phyloP scores from a whole-genome alignment of 2,113 vertebrate genomes.

The Dicentrarchus labrax region DNA sequence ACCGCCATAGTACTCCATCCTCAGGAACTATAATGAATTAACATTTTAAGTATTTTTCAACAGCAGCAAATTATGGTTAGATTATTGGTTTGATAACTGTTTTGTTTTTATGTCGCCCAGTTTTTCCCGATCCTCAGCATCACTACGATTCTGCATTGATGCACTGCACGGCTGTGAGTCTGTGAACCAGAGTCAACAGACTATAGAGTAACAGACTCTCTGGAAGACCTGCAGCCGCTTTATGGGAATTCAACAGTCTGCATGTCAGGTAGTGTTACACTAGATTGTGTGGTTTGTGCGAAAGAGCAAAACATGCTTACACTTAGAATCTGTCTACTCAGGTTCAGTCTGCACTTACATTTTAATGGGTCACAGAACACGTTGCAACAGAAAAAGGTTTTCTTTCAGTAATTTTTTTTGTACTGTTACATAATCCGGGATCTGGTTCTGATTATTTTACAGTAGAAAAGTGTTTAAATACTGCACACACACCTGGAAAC shows the following conservation, averaged over 20 bases:
- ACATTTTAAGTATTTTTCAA: not conserved
- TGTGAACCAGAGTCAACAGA: not conserved
- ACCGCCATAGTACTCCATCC: slow-evolving; percentile 83
- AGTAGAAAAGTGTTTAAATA: not conserved
- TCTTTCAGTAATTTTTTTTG: not conserved
- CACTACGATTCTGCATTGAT: not conserved
- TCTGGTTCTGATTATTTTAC: not conserved
- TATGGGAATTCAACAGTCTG: not conserved
- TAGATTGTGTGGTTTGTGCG: no score
- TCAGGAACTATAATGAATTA: slow-evolving; percentile 78
- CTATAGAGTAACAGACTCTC: not conserved
- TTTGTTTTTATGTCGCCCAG: not conserved
- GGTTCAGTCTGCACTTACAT: not conserved
- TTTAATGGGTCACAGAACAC: not conserved
- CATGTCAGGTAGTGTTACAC: no score
- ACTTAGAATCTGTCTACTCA: not conserved
- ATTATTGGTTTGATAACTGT: not conserved
- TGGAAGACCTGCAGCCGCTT: not conserved
- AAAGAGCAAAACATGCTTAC: not conserved
- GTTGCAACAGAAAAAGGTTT: not conserved
- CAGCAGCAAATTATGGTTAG: not conserved
- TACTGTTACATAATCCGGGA: not conserved
- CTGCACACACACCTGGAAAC: slow-evolving; percentile 81
- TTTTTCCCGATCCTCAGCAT: not conserved
- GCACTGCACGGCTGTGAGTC: not conserved